Percentiles rank a stretch among this genome's conserved stretches.
phyloP scores from a whole-genome alignment of 2,888 invertebrate species.

The Masnerella sp. region DNA sequence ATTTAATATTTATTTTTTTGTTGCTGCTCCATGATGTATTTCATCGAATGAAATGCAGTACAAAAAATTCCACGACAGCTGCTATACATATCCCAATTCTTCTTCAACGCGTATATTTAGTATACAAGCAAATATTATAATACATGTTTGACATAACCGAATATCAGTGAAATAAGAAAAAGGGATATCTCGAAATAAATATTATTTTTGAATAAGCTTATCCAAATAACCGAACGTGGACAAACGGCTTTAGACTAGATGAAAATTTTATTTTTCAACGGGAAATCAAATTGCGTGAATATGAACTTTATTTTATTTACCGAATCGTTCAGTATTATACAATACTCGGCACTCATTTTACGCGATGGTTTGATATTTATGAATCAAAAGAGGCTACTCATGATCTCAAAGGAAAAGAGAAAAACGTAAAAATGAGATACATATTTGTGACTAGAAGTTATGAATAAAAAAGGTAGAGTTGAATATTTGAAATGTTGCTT shows the following conservation, averaged over 20 bases:
- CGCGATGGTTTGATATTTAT: slow-evolving; percentile 4
- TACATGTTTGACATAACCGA: slow-evolving; percentile 34
- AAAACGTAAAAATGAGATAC: slow-evolving; percentile 27
- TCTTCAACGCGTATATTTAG: slow-evolving; percentile 11
- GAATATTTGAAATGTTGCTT: slow-evolving; percentile 38
- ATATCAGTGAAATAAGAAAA: slow-evolving; percentile 24
- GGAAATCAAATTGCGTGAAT: slow-evolving; percentile 34
- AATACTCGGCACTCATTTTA: slow-evolving; percentile 40
- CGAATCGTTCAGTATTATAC: slow-evolving; percentile 46
- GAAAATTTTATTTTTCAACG: slow-evolving; percentile 23
- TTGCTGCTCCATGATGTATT: no score
- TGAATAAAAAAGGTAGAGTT: slow-evolving; percentile 11
- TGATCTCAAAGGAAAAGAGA: slow-evolving; percentile 33
- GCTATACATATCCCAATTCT: slow-evolving; percentile 13
- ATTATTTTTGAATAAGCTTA: slow-evolving; percentile 43
- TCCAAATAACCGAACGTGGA: slow-evolving; percentile 10
- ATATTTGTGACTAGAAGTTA: slow-evolving; percentile 37
- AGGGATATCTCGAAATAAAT: slow-evolving; percentile 6
- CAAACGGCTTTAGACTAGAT: slow-evolving; percentile 26
- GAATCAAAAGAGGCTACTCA: slow-evolving; percentile 39
- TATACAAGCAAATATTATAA: slow-evolving; percentile 9
- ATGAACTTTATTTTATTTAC: slow-evolving; percentile 33
- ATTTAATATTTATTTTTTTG: no score
- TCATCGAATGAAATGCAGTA: no score
- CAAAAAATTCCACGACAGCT: no score